These are phyloP conservation scores for Channa striata DNA, from an alignment of 2,797 vertebrate genomes.

Conservation along the genomic window DNA sequence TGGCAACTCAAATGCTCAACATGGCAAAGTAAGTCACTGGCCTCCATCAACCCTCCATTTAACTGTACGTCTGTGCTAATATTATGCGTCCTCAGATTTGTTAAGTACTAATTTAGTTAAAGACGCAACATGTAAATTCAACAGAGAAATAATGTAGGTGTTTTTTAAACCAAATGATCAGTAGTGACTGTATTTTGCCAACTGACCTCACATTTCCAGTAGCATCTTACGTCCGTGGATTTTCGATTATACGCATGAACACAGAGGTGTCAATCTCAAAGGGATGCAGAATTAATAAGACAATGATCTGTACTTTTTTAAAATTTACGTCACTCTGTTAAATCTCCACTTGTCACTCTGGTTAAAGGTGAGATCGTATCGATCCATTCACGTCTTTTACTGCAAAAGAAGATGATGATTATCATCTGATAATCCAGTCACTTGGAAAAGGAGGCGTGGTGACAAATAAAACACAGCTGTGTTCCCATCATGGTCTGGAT, in stretches of 20 bases:
- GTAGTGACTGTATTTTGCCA: background rate
- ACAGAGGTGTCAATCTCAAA: background rate
- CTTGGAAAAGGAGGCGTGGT: constrained; percentile 37
- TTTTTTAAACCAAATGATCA: background rate
- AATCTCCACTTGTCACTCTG: constrained; percentile 48
- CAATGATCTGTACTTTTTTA: background rate
- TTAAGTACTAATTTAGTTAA: background rate
- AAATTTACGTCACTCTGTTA: constrained; percentile 11
- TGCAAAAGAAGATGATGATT: constrained; percentile 30
- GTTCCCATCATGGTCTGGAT: constrained; percentile 52
- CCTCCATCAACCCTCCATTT: background rate
- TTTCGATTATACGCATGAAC: background rate
- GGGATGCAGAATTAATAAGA: background rate
- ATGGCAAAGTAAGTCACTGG: background rate
- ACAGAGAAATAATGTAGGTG: background rate
- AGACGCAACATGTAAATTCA: too few relatives aligned
- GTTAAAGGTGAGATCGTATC: constrained; percentile 35
- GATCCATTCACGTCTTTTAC: constrained; percentile 32
- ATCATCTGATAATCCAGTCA: constrained; percentile 39
- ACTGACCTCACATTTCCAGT: background rate
- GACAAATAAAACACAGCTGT: constrained; percentile 70
- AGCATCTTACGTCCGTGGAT: background rate
- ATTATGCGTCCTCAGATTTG: background rate
- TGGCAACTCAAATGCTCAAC: background rate
- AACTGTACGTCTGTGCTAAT: too few relatives aligned